Base-by-base conservation (phyloP, 2,888 invertebrate genomes). In the Microctonus brassicae region DNA sequence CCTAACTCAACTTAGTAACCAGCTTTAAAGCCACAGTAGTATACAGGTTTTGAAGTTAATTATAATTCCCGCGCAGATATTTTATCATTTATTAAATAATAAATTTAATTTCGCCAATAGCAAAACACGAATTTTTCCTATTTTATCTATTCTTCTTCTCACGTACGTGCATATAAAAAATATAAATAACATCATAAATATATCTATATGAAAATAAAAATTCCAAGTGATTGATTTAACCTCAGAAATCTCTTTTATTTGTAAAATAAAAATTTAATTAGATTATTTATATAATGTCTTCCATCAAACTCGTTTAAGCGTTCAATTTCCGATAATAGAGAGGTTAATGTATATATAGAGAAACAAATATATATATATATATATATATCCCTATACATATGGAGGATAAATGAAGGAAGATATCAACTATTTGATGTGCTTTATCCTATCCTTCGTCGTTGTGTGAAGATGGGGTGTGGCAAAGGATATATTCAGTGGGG, bases 391-490 rank as follows among this genome's bases (percentile, higher is more conserved):
- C 3, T 29, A 20, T 20, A 47, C 9, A n/a, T 47, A 17, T 7
- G 17, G 9, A 47, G 39, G 13, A 6, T 47, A 7, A 47, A 47
- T 55, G 26, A 9, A 33, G 34, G 34, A 33, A 24, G 39, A 61
- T 26, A n/a, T 55, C 24, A 61, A 39, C 11, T 39, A 11, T 61
- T n/a, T n/a, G n/a, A 13, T 36, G 70, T 33, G 47, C 24, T 52
- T 33, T 62, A 42, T 47, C 34, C 33, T 33, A 29, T 39, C n/a
- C 36, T 6, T 17, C 2, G 13, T 36, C 36, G n/a, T n/a, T n/a
- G n/a, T n/a, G n/a, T n/a, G 39, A 42, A 53, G 60, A 52, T 20
- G 71, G 76, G 76, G 75, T 77, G 76, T 78, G 76, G 76, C 75
- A 47, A 70, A 73, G 76, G 55, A 68, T 66, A 69, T 22, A 77